Evolutionary conservation across 1,140 invertebrate species (phyloP).

Genomic region (Meloidogyne chitwoodi): DNA sequence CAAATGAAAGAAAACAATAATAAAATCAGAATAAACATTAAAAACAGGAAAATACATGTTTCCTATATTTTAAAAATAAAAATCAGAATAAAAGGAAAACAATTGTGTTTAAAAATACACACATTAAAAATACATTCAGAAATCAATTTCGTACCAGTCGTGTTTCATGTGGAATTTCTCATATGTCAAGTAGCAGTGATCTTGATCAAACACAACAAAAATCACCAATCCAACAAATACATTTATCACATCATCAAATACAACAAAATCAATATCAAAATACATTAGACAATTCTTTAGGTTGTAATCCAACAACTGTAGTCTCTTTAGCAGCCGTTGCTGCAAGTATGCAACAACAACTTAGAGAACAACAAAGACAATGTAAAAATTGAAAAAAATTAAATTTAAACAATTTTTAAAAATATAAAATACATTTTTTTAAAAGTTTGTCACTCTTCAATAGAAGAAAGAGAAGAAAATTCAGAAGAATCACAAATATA

Average conservation of each 20-base stretch:
- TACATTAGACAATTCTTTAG: not conserved
- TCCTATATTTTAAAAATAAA: too few species aligned
- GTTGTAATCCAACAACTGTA: not conserved
- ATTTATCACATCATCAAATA: not conserved
- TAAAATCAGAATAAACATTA: too few species aligned
- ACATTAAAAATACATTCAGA: not conserved
- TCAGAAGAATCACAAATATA: not conserved
- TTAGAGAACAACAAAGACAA: not conserved
- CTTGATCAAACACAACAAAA: not conserved
- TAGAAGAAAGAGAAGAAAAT: not conserved
- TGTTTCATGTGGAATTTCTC: not conserved
- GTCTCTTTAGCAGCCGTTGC: not conserved
- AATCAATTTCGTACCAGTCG: constrained; percentile 10
- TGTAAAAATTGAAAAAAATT: not conserved
- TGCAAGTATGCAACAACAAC: not conserved
- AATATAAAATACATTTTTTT: too few species aligned
- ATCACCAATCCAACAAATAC: not conserved
- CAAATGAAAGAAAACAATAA: too few species aligned
- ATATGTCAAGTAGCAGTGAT: not conserved
- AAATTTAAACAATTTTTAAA: not conserved
- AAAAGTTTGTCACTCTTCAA: too few species aligned
- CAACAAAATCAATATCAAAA: not conserved
- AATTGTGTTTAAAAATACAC: too few species aligned
- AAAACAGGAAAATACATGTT: too few species aligned
- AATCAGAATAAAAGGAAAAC: too few species aligned